phyloP scores from a whole-genome alignment of 2,113 vertebrate species.

The Heterocephalus glaber region DNA sequence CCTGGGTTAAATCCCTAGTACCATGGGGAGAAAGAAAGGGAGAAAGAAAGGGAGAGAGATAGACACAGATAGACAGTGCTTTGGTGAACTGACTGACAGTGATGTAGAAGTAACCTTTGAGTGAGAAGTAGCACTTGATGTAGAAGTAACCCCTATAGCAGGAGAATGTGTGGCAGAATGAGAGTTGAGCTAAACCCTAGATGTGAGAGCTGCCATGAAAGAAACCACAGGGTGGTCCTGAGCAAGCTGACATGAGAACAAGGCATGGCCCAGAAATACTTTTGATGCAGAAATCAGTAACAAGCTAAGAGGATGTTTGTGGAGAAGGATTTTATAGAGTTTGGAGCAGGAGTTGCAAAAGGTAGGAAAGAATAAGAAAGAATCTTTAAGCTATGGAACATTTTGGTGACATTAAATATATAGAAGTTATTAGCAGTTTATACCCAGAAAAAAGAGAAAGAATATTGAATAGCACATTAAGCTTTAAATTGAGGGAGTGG shows the following conservation, averaged over 20 bases:
- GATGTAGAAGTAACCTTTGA: not conserved
- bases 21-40: not conserved
- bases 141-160: not conserved
- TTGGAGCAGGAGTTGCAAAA: not conserved
- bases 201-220: not conserved
- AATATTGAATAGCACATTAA: not conserved
- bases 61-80: not conserved
- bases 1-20: not conserved
- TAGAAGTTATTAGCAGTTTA: not conserved
- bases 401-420: slow-evolving; percentile 8
- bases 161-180: not conserved
- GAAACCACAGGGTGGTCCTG: not conserved
- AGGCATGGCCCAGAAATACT: not conserved
- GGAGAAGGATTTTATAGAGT: slow-evolving; percentile 14
- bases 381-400: slow-evolving; percentile 25
- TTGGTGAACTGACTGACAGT: not conserved
- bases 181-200: not conserved
- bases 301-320: not conserved
- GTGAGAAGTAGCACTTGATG: not conserved
- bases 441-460: not conserved
- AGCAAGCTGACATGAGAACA: not conserved
- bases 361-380: not conserved
- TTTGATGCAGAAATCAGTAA: not conserved
- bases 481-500: not conserved
- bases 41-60: not conserved